Evolutionary conservation across 2,888 invertebrate species (phyloP).

Genomic region (Stratiomys singularior): DNA sequence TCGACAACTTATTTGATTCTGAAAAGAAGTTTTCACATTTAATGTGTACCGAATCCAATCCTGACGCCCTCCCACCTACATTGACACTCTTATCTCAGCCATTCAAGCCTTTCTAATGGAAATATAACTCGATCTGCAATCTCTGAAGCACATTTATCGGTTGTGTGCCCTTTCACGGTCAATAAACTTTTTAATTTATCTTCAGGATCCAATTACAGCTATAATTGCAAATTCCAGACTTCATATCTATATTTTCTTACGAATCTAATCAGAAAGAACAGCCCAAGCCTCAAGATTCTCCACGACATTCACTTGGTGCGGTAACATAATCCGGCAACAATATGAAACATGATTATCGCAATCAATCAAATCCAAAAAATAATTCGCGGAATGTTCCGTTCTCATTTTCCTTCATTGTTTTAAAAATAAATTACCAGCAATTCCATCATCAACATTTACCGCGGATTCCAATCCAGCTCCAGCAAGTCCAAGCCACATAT

Average conservation of each 20-base stretch:
- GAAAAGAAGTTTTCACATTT: too few relatives aligned
- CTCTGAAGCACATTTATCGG: neutral
- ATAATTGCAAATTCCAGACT: slow-evolving; percentile 24
- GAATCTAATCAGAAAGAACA: neutral
- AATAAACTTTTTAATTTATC: slow-evolving; percentile 22
- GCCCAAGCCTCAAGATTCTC: neutral
- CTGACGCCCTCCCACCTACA: too few relatives aligned
- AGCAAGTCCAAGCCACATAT: neutral
- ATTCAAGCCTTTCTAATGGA: too few relatives aligned
- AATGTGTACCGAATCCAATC: too few relatives aligned
- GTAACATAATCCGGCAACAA: neutral
- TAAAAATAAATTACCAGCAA: slow-evolving; percentile 14
- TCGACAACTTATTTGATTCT: too few relatives aligned
- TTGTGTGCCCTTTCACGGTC: slow-evolving; percentile 38
- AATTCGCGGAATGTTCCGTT: slow-evolving; percentile 25
- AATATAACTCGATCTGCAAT: neutral
- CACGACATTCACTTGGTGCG: neutral
- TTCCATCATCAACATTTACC: neutral
- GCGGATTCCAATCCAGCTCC: too few relatives aligned
- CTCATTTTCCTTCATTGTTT: slow-evolving; percentile 12
- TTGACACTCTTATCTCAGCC: too few relatives aligned
- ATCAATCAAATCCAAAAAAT: slow-evolving; percentile 18
- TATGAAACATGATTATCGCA: neutral
- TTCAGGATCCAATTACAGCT: slow-evolving; percentile 31
- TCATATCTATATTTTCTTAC: neutral